These are phyloP conservation scores for Drosophila pandora DNA, from an alignment of 1,140 invertebrate genomes.

Conservation along the genomic window DNA sequence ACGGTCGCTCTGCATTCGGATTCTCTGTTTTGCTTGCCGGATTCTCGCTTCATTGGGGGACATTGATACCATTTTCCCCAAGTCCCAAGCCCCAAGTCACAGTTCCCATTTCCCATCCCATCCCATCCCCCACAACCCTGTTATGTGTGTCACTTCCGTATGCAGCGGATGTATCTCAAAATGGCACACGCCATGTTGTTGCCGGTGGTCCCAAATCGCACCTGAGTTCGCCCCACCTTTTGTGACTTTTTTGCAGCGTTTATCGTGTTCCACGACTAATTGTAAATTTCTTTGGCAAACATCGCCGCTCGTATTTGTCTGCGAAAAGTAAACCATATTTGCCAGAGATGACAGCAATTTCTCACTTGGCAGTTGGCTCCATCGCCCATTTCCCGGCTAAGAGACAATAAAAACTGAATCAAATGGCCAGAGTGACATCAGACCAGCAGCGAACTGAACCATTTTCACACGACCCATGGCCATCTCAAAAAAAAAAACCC, in stretches of 20 bases:
- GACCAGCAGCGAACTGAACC: conserved; percentile 16
- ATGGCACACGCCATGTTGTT: conserved; percentile 31
- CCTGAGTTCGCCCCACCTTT: conserved; percentile 9
- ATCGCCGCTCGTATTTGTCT: conserved; percentile 8
- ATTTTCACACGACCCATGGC: conserved; percentile 52
- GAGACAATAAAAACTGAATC: conserved; percentile 58
- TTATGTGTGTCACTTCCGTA: conserved; percentile 44
- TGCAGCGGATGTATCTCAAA: conserved; percentile 46
- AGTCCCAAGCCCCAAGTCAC: conserved; percentile 4
- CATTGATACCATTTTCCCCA: conserved; percentile 71
- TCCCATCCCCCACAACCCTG: not conserved
- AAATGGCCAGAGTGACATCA: conserved; percentile 61
- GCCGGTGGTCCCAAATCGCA: conserved; percentile 21
- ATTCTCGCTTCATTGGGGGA: conserved; percentile 67
- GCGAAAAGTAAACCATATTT: not conserved
- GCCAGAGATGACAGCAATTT: conserved; percentile 3
- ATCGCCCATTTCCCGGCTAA: not conserved
- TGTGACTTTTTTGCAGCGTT: conserved; percentile 20
- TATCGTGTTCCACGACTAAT: conserved; percentile 31
- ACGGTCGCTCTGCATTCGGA: conserved; percentile 2
- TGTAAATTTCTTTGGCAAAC: conserved; percentile 48
- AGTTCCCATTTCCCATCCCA: not conserved
- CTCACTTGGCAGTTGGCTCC: conserved; percentile 13
- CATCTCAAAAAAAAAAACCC: conserved; percentile 23
- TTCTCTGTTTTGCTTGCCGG: conserved; percentile 74